Conservation (phyloP, 2,888 invertebrate genomes). For the Aphidius colemani region DNA sequence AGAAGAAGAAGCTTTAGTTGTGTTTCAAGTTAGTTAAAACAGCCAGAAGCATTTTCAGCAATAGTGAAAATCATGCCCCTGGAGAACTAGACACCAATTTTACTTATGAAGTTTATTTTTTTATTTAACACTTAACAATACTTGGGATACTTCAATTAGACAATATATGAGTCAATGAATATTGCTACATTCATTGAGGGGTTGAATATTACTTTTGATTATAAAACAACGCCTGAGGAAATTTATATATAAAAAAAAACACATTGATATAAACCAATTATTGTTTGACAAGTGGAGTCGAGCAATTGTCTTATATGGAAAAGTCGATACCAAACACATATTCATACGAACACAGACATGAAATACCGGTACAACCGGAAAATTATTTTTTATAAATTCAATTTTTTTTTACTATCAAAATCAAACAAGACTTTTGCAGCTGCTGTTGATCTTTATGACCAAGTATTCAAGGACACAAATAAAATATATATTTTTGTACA, state of each 20-base stretch:
- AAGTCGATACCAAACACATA: conserved; percentile 19
- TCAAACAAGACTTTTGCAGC: no score
- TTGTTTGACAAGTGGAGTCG: conserved; percentile 26
- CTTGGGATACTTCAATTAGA: background rate
- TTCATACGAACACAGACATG: background rate
- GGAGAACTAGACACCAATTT: conserved; percentile 15
- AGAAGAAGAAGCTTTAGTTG: background rate
- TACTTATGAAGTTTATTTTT: no score
- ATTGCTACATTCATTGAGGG: no score
- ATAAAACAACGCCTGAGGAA: no score
- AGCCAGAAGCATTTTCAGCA: conserved; percentile 27
- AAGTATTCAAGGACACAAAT: no score
- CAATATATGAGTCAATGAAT: no score
- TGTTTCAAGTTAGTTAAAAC: conserved; percentile 25
- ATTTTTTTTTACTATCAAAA: no score
- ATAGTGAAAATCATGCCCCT: conserved; percentile 23
- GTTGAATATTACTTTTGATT: no score
- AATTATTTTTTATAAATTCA: no score
- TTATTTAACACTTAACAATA: background rate
- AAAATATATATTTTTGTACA: no score
- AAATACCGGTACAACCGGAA: background rate
- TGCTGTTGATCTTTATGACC: no score
- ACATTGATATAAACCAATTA: conserved; percentile 33
- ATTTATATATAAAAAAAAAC: background rate
- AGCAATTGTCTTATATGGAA: conserved; percentile 23